A percentile compares a stretch with the other conserved stretches of the same genome.
These are phyloP conservation scores for Enteromius radiatus DNA, from an alignment of 2,797 vertebrate species.

Conservation along the genomic window DNA sequence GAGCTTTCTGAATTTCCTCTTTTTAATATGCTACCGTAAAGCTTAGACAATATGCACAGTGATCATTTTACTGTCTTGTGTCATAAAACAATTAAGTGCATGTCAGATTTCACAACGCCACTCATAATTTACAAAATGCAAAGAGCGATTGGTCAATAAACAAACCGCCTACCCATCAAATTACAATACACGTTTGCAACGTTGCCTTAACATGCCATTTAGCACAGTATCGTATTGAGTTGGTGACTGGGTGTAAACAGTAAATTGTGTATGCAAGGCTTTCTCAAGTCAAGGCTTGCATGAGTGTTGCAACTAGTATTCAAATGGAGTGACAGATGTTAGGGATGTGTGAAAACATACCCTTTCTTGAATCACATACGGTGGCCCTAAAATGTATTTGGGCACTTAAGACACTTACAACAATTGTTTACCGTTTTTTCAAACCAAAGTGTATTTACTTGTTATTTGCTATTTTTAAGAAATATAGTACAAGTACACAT, in stretches of 20 bases:
- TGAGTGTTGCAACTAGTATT: slow-evolving; percentile 11
- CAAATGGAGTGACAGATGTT: background rate
- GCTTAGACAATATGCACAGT: slow-evolving; percentile 38
- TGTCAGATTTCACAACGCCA: background rate
- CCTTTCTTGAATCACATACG: background rate
- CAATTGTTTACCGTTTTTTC: background rate
- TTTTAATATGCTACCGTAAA: slow-evolving; percentile 60
- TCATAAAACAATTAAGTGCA: background rate
- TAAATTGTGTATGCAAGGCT: slow-evolving; percentile 5
- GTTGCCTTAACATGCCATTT: background rate
- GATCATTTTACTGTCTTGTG: background rate
- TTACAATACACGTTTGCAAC: background rate
- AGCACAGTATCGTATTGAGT: too few relatives aligned
- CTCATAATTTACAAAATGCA: slow-evolving; percentile 2
- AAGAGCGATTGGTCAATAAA: background rate
- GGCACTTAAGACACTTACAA: background rate
- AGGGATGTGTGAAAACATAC: background rate
- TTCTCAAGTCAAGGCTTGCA: slow-evolving; percentile 22
- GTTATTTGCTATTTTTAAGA: background rate
- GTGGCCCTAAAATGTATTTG: background rate
- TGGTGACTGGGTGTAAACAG: background rate
- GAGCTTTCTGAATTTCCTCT: slow-evolving; percentile 55
- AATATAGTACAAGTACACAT: background rate
- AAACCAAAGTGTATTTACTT: background rate
- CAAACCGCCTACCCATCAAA: background rate